Evolutionary conservation across 1,140 invertebrate genomes (phyloP).

Genomic region (Bombus haemorrhoidalis): DNA sequence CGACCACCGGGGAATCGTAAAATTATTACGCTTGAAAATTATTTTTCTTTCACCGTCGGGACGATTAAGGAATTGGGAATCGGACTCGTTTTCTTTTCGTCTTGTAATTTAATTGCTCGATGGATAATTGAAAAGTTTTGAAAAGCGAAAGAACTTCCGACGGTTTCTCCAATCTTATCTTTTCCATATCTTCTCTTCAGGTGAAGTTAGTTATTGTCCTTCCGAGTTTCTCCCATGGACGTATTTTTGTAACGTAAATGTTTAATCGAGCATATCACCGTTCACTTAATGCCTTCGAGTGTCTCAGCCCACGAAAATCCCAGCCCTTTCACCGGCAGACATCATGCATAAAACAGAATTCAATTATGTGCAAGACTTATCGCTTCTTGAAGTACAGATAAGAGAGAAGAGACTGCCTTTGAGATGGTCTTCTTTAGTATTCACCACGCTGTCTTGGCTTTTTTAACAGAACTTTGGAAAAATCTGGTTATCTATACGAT

Average conservation of each 20-base stretch:
- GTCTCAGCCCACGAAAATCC: neutral
- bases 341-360: constrained; percentile 38
- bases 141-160: neutral
- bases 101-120: constrained; percentile 4
- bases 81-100: neutral
- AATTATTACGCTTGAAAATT: constrained; percentile 1
- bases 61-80: neutral
- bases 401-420: neutral
- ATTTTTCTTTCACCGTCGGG: neutral
- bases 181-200: neutral
- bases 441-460: constrained; percentile 23
- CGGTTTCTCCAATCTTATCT: neutral
- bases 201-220: neutral
- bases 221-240: neutral
- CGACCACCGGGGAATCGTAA: neutral
- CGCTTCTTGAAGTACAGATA: constrained; percentile 32
- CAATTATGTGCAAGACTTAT: constrained; percentile 48
- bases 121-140: neutral
- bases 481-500: constrained; percentile 18
- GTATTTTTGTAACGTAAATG: neutral
- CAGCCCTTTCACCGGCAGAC: constrained; percentile 7
- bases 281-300: neutral
- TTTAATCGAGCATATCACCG: neutral
- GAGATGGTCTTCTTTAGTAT: constrained; percentile 15
- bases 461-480: constrained; percentile 27